A percentile compares a stretch with the other conserved stretches of the same genome.
These are phyloP conservation scores for Corydoras maculifer DNA, from an alignment of 2,113 vertebrate genomes.

Conservation along the genomic window DNA sequence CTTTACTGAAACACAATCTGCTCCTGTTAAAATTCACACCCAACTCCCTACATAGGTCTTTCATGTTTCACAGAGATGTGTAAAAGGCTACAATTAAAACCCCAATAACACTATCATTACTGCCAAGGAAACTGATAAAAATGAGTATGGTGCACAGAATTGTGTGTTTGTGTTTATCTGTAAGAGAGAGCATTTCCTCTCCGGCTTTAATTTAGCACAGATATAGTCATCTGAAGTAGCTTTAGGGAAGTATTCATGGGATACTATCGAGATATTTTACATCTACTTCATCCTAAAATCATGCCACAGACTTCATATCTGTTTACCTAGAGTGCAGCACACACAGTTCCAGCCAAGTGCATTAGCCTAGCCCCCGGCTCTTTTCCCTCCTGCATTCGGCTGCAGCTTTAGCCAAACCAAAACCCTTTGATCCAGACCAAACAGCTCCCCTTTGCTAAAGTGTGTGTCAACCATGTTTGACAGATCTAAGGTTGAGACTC, in stretches of 20 bases:
- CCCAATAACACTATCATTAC: constrained; percentile 28
- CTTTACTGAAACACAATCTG: background rate
- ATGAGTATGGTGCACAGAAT: too few species aligned
- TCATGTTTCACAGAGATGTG: background rate
- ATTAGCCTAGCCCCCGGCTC: constrained; percentile 19
- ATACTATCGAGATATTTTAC: background rate
- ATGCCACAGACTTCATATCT: constrained; percentile 3
- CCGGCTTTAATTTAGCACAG: constrained; percentile 16
- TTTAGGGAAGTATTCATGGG: background rate
- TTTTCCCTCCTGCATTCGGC: constrained; percentile 16
- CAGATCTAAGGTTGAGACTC: constrained; percentile 11
- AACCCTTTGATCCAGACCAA: constrained; percentile 11
- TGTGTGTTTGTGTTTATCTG: background rate
- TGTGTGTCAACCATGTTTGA: constrained; percentile 18
- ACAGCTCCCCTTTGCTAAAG: constrained; percentile 6
- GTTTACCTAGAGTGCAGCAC: constrained; percentile 6
- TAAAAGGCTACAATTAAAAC: constrained; percentile 24
- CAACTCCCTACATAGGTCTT: background rate
- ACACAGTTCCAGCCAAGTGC: constrained; percentile 3
- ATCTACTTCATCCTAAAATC: constrained; percentile 6
- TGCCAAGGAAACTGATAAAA: background rate
- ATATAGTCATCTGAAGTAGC: constrained; percentile 15
- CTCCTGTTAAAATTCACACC: background rate
- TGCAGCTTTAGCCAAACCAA: constrained; percentile 5
- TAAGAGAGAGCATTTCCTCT: background rate